Evolutionary conservation across 2,113 vertebrate species (phyloP).

Genomic region (Alaudala cheleensis): DNA sequence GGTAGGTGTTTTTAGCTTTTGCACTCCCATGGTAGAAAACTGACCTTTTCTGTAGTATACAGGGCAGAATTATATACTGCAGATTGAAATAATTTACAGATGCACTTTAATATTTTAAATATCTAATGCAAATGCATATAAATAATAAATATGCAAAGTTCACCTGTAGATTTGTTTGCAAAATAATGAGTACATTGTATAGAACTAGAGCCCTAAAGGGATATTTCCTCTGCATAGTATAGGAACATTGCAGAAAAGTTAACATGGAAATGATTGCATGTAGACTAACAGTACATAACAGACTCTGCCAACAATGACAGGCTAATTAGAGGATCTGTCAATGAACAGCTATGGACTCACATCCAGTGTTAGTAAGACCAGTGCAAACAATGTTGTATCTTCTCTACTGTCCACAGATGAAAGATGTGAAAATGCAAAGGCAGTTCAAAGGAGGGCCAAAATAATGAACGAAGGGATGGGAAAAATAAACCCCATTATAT

Average conservation of each 20-base stretch:
- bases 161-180: background rate
- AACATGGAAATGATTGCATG: background rate
- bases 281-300: background rate
- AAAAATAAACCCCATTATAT: background rate
- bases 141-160: background rate
- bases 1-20: background rate
- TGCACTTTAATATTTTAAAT: background rate
- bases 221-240: background rate
- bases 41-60: background rate
- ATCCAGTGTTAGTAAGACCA: background rate
- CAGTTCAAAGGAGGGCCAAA: conserved; percentile 9
- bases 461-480: background rate
- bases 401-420: background rate
- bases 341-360: background rate
- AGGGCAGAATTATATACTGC: background rate
- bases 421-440: background rate
- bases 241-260: background rate
- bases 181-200: background rate
- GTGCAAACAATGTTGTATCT: background rate
- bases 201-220: background rate
- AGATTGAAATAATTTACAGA: background rate
- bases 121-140: background rate
- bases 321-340: background rate
- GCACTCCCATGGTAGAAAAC: background rate
- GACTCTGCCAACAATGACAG: background rate